Percentiles rank a stretch among this genome's conserved stretches.
phyloP scores from a whole-genome alignment of 23 tunicate genomes.

The Styela plicata region DNA sequence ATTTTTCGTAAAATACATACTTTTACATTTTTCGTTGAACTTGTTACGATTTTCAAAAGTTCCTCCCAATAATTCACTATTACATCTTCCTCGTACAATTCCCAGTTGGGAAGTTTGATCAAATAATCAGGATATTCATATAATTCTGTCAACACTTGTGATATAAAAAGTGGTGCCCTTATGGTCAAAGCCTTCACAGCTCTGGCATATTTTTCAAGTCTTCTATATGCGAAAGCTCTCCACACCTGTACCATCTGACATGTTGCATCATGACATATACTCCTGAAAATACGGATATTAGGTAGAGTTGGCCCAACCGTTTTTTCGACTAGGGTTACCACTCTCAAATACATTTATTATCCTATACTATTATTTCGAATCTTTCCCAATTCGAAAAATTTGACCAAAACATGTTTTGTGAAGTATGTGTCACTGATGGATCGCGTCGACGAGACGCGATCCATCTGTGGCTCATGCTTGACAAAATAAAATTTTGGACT shows the following conservation, averaged over 20 bases:
- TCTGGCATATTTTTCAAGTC: constrained; percentile 26
- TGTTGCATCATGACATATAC: constrained; percentile 7
- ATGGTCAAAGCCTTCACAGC: constrained; percentile 21
- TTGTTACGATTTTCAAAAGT: background rate
- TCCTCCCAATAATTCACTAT: constrained; percentile 3
- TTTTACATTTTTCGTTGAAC: background rate
- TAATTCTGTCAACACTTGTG: background rate
- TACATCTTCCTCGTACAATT: constrained; percentile 20
- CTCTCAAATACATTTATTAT: background rate
- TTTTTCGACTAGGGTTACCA: background rate
- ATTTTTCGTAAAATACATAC: no score
- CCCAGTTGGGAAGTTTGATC: background rate
- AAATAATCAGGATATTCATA: background rate
- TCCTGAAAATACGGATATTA: background rate
- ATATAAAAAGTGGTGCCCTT: constrained; percentile 15
- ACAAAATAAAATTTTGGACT: no score
- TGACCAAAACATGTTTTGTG: no score
- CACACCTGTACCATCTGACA: constrained; percentile 20
- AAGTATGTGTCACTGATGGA: no score
- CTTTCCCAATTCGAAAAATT: no score
- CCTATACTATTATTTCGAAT: background rate
- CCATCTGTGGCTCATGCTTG: no score
- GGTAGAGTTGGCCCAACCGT: constrained; percentile 1
- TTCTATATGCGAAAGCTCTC: constrained; percentile 25
- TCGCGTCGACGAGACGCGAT: no score